Evolutionary conservation across 2,797 vertebrate species (phyloP), one percentile per base, ranked within the genome.

Genomic region (Sandelia bainsii): DNA sequence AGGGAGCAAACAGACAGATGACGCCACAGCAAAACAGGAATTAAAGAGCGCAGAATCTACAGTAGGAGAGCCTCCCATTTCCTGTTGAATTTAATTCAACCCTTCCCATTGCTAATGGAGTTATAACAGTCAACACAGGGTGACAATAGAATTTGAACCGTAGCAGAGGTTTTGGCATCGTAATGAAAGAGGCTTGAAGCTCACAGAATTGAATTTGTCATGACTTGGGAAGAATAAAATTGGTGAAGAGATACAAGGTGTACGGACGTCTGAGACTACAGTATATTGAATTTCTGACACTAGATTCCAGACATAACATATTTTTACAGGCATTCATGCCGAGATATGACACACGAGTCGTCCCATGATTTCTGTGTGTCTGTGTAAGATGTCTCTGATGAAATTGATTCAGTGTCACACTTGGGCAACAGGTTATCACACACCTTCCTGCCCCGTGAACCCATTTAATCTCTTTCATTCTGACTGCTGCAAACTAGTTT

Each of bases 341-440:
- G 69, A 71, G 75, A 80, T 75, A 52, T 44, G 58, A 75, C 76
- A 70, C 66, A 60, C 19, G 63, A 79, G 65, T 17, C 37, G 76
- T 56, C 54, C 61, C 45, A 6, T 34, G 69, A 62, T 75, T 62
- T 61, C 65, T 66, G 58, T 59, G 72, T 71, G 45, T 80, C 79
- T 62, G 56, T 71, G 81, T 72, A 65, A 79, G 62, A 61, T 79
- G 58, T 59, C 84, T 67, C 58, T 69, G 82, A 82, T 80, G 77
- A 77, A 89, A 91, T 68, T 86, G 91, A 90, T 87, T 90, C 74
- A 34, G 73, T 72, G 90, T 89, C 82, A 92, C 75, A 81, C 89
- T 85, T 91, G 81, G 81, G 72, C 56, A 75, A 77, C 75, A 76
- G 79, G 88, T 91, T 86, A 91, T 93, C 88, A 89, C 86, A 90